Evolutionary conservation across 2,797 vertebrate genomes (phyloP).

Genomic region (Chromis chromis): DNA sequence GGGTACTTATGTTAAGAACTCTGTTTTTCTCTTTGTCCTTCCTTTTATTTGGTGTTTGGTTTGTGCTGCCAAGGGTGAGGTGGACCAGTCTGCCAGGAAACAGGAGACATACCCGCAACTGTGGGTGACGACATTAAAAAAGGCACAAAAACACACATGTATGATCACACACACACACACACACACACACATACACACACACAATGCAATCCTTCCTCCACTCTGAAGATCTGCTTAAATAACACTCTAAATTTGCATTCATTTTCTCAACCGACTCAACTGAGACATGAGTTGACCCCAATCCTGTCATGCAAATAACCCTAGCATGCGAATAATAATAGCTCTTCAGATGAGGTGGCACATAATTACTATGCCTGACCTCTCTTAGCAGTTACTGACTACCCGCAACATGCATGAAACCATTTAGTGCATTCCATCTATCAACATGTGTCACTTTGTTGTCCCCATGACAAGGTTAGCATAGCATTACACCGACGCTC

Average conservation of each 20-base stretch:
- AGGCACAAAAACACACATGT: slow-evolving; percentile 22
- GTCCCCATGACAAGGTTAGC: slow-evolving; percentile 79
- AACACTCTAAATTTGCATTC: slow-evolving; percentile 71
- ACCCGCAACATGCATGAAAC: slow-evolving; percentile 69
- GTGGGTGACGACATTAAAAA: slow-evolving; percentile 14
- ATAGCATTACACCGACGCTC: slow-evolving; percentile 64
- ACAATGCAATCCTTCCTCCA: slow-evolving; percentile 19
- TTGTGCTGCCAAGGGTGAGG: slow-evolving; percentile 25
- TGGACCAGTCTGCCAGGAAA: slow-evolving; percentile 22
- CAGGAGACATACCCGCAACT: slow-evolving; percentile 20
- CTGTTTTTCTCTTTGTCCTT: slow-evolving; percentile 53
- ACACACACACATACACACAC: too few relatives aligned
- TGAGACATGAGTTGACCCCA: slow-evolving; percentile 69
- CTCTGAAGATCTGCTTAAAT: slow-evolving; percentile 65
- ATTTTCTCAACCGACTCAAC: slow-evolving; percentile 65
- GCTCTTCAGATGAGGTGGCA: slow-evolving; percentile 75
- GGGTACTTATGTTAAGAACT: slow-evolving; percentile 44
- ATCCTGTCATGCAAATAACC: slow-evolving; percentile 78
- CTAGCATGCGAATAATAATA: slow-evolving; percentile 70
- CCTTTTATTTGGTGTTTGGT: slow-evolving; percentile 25
- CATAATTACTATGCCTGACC: slow-evolving; percentile 78
- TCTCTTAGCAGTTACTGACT: slow-evolving; percentile 60
- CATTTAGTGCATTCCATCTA: slow-evolving; percentile 72
- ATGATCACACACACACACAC: not conserved
- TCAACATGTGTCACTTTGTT: slow-evolving; percentile 75